These are phyloP conservation scores for Teleiodes luculella DNA, from an alignment of 2,888 invertebrate species.

Conservation along the genomic window DNA sequence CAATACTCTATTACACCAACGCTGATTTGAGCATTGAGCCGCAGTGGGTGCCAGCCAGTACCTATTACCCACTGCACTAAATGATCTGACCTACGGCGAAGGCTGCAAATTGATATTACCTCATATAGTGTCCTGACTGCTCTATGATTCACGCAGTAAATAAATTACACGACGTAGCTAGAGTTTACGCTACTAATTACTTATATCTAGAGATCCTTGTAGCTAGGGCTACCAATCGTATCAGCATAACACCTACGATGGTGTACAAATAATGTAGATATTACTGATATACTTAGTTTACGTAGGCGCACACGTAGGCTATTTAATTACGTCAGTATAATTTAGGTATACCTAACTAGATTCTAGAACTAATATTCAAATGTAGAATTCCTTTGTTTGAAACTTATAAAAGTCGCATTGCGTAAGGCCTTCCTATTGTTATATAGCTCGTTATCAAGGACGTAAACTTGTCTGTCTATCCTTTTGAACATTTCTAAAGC, in stretches of 20 bases:
- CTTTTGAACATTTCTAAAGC: neutral
- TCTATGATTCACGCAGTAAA: constrained; percentile 10
- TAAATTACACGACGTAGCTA: neutral
- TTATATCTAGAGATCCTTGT: constrained; percentile 1
- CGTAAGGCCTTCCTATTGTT: constrained; percentile 30
- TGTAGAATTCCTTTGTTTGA: neutral
- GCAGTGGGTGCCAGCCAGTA: constrained; percentile 53
- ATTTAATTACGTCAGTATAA: neutral
- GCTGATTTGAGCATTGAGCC: constrained; percentile 33
- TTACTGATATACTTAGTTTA: neutral
- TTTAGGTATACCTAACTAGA: neutral
- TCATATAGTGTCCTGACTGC: neutral
- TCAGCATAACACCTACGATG: neutral
- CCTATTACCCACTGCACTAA: constrained; percentile 34
- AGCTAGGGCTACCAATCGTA: neutral
- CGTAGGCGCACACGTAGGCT: neutral
- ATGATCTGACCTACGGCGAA: constrained; percentile 57
- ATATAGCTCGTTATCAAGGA: constrained; percentile 26
- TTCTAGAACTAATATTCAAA: neutral
- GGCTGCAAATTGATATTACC: constrained; percentile 24
- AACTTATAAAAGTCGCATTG: constrained; percentile 41
- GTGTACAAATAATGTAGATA: constrained; percentile 1
- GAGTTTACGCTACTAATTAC: neutral
- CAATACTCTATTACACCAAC: constrained; percentile 60
- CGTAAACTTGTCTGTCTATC: constrained; percentile 13